Evolutionary conservation across 2,797 vertebrate species (phyloP).

Genomic region (Thunnus albacares): DNA sequence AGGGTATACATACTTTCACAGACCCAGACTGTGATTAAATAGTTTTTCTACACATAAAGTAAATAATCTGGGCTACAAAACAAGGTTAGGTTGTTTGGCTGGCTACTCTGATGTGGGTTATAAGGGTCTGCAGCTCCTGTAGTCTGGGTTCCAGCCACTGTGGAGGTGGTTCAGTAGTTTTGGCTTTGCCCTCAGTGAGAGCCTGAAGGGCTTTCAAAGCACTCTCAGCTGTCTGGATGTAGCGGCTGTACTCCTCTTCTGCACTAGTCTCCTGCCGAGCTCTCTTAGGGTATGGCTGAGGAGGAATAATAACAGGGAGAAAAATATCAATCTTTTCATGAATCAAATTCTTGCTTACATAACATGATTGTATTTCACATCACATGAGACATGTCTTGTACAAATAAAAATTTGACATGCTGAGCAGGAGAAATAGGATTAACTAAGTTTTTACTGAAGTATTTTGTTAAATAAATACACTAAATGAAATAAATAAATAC

Average conservation of each 20-base stretch:
- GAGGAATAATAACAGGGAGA: neutral
- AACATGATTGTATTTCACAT: neutral
- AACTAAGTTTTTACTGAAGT: neutral
- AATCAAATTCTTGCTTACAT: neutral
- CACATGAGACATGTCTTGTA: neutral
- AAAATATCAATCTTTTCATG: neutral
- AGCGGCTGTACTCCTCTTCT: conserved; percentile 88
- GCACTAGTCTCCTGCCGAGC: conserved; percentile 80
- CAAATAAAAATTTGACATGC: neutral
- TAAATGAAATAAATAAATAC: neutral
- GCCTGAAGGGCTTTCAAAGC: conserved; percentile 87
- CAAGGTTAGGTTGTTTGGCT: conserved; percentile 33
- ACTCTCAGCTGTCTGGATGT: conserved; percentile 85
- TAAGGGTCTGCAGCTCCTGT: conserved; percentile 83
- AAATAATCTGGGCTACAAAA: neutral
- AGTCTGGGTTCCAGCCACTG: conserved; percentile 88
- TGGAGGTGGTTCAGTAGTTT: conserved; percentile 70
- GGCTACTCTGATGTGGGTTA: conserved; percentile 72
- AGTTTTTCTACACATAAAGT: neutral
- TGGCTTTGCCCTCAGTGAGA: conserved; percentile 62
- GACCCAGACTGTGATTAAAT: neutral
- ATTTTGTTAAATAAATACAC: conserved; percentile 23
- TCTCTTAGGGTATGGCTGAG: conserved; percentile 90
- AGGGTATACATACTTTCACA: neutral
- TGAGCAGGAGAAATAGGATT: neutral